These are phyloP conservation scores for Betta splendens DNA, from an alignment of 2,797 vertebrate species.

Conservation along the genomic window DNA sequence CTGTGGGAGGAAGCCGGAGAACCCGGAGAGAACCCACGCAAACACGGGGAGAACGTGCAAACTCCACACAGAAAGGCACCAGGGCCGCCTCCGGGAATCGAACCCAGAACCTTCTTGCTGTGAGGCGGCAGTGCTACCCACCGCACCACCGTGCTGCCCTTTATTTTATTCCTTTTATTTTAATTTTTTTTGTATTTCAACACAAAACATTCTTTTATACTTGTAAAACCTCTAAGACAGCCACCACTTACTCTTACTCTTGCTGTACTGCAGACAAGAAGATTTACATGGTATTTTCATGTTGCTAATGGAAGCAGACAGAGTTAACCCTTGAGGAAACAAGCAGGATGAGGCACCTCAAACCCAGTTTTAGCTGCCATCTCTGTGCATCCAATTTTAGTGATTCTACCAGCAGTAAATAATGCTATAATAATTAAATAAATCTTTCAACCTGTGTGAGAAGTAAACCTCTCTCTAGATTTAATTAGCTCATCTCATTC, in stretches of 20 bases:
- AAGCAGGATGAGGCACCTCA: slow-evolving; percentile 34
- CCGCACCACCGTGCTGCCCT: no score
- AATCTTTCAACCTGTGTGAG: slow-evolving; percentile 48
- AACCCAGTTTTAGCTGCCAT: slow-evolving; percentile 69
- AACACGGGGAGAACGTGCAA: no score
- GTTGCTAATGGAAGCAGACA: slow-evolving; percentile 46
- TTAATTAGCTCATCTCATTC: slow-evolving; percentile 66
- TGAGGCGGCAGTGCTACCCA: no score
- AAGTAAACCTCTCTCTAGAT: slow-evolving; percentile 58
- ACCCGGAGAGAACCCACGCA: no score
- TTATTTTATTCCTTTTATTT: no score
- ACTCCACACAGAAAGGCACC: no score
- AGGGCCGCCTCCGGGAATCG: no score
- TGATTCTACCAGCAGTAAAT: slow-evolving; percentile 62
- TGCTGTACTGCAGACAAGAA: slow-evolving; percentile 31
- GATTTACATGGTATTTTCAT: slow-evolving; percentile 26
- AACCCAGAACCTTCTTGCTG: no score
- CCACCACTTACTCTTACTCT: slow-evolving; percentile 2
- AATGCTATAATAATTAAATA: slow-evolving; percentile 71
- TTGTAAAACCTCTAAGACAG: slow-evolving; percentile 4
- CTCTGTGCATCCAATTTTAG: slow-evolving; percentile 58
- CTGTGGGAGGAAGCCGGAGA: no score
- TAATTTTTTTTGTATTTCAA: no score
- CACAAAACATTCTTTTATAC: slow-evolving; percentile 40
- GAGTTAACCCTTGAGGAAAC: slow-evolving; percentile 49